Evolutionary conservation across 1,140 invertebrate genomes (phyloP), one percentile per base, ranked within the genome.

Genomic region (Thalassaphorura encarpata): DNA sequence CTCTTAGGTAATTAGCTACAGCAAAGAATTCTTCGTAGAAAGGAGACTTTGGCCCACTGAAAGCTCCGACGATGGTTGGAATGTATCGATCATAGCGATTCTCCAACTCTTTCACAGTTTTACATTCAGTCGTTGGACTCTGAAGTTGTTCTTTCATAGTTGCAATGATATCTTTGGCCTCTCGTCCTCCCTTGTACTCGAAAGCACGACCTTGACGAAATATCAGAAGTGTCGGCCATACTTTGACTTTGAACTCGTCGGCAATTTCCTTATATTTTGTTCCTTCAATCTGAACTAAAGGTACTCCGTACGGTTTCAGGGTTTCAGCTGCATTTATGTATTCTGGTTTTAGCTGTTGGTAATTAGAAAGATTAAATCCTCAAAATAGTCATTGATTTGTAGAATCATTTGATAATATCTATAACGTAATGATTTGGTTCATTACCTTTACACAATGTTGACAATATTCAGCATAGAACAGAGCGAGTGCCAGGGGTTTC

Each of bases 401-500:
- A n/a, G n/a, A n/a, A n/a, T n/a, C n/a, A n/a, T n/a, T n/a, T n/a
- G n/a, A n/a, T n/a, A 39, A 26, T 21, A 1, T 16, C 19, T 58
- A 8, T 48, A 5, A 48, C 24, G 11, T 24, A 48, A 15, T 11
- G 6, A 43, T 43, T 19, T 8, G 11, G 8, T n/a, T 61, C 11
- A 41, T 61, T 49, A 71, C 64, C 62, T 71, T 64, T 47, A 69
- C 60, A 57, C 69, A 71, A 53, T 70, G 69, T 39, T 64, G 55
- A 54, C 71, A 80, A 76, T 78, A 80, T 28, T 77, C 77, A 47
- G 80, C 77, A 71, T 80, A 81, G 64, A 82, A 81, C 63, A 79
- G 77, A 1, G 80, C 75, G n/a, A 81, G 68, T 16, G 73, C 73
- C 16, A 82, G 66, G 15, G 76, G 68, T 46, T 74, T 67, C 29